phyloP scores from a whole-genome alignment of 2,888 invertebrate species.

The Noctua comes region DNA sequence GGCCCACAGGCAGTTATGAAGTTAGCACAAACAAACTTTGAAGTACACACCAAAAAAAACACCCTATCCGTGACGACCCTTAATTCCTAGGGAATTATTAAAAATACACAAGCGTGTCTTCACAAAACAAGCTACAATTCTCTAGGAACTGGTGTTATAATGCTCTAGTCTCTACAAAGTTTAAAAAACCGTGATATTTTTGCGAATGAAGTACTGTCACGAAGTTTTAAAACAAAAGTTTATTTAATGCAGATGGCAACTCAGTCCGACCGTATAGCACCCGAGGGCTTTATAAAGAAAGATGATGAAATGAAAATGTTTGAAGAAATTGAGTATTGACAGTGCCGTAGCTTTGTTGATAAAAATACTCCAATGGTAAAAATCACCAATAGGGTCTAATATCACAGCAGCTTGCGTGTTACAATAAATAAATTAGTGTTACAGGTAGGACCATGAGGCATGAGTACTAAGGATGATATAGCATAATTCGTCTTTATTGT shows the following conservation, averaged over 20 bases:
- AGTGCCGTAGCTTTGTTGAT: not conserved
- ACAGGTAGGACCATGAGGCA: not conserved
- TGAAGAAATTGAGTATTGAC: slow-evolving; percentile 1
- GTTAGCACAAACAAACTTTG: not conserved
- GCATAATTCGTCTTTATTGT: not conserved
- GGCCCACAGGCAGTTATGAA: not conserved
- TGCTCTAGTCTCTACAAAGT: slow-evolving; percentile 4
- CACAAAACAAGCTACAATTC: not conserved
- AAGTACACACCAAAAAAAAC: not conserved
- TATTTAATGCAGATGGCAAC: slow-evolving; percentile 23
- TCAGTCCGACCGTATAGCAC: slow-evolving; percentile 16
- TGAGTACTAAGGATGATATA: not conserved
- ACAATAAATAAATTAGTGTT: not conserved
- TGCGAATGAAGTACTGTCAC: slow-evolving; percentile 21
- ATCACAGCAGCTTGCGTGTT: not conserved
- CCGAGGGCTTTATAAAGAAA: slow-evolving; percentile 29
- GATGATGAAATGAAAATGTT: slow-evolving; percentile 25
- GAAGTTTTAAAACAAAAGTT: slow-evolving; percentile 46
- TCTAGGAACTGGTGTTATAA: not conserved
- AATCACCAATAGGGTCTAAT: not conserved
- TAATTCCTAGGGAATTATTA: not conserved
- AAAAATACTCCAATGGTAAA: not conserved
- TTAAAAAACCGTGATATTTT: slow-evolving; percentile 39
- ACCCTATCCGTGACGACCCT: not conserved
- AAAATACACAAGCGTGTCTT: not conserved